phyloP scores from a whole-genome alignment of 2,113 vertebrate species.

The Pelvicachromis taeniatus region DNA sequence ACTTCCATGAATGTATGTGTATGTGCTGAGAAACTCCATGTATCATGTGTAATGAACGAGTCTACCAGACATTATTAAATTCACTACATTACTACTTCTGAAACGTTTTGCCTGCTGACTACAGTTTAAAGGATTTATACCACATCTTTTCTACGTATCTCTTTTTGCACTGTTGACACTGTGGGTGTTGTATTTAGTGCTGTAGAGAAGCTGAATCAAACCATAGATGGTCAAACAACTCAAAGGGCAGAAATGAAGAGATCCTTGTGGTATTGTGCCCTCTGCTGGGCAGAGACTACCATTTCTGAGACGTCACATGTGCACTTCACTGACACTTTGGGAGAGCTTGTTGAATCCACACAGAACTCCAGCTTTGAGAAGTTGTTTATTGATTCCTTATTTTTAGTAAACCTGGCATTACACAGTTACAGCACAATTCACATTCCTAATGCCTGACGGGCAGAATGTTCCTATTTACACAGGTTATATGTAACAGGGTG shows the following conservation, averaged over 20 bases:
- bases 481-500: constrained; percentile 2
- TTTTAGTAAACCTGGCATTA: constrained; percentile 64
- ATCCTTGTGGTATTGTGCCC: constrained; percentile 31
- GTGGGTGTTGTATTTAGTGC: constrained; percentile 9
- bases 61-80: constrained; percentile 66
- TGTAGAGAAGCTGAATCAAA: constrained; percentile 29
- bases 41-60: constrained; percentile 46
- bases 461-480: constrained; percentile 59
- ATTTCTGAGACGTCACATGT: neutral
- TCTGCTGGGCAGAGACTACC: constrained; percentile 43
- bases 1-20: constrained; percentile 53
- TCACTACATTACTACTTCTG: constrained; percentile 56
- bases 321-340: neutral
- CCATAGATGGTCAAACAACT: constrained; percentile 57
- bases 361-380: constrained; percentile 5
- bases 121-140: neutral
- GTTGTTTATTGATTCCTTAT: constrained; percentile 57
- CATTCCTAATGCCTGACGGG: constrained; percentile 58
- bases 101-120: neutral
- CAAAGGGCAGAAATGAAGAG: neutral
- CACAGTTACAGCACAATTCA: constrained; percentile 69
- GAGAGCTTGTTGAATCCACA: neutral
- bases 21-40: constrained; percentile 36
- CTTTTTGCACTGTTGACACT: neutral
- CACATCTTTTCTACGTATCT: neutral